Evolutionary conservation across 92 coral and sea anemone species (phyloP), one percentile per base, ranked within the genome.

Genomic region (Zoanthus sansibaricus): DNA sequence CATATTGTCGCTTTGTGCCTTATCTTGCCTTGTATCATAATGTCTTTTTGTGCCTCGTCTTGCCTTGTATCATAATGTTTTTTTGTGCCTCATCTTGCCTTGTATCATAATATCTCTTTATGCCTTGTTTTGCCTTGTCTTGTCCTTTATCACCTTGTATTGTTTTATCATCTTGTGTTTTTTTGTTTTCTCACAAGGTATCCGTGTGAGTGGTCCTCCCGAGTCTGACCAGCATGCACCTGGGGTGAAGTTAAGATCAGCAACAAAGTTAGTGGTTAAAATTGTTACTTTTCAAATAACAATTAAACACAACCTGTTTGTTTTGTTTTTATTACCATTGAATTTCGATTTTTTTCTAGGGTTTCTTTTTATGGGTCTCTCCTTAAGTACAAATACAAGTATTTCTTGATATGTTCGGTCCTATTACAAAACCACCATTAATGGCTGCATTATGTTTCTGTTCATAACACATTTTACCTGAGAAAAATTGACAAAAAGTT

Each of bases 191-290:
- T 30, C 21, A 64, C 15, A 83, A 94, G 98, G 98, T 10, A 94
- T 94, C 79, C 94, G 98, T 31, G 98, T 94, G 9, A 93, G 95
- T 79, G 93, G 93, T 6, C 94, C 95, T 48, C 85, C 89, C n/a
- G 98, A 94, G 59, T 52, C 93, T 0, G 64, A 90, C 31, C 72
- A 91, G 10, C 59, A 90, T 17, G 14, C 88, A 3, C 91, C 89
- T 31, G 98, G 88, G 37, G 78, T 94, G 14, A 88, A 71, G 66
- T 77, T 94, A 14, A 88, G 98, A 25, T 92, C 98, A 9, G 98
- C 98, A 46, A 83, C 88, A 75, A 92, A 91, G 95, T 92, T 30
- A 37, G 86, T 82, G 66, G 37, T n/a, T 12, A 1, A 46, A 4
- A 11, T 11, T 33, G 18, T 46, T 47, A 33, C 17, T 6, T 10